Base-by-base conservation (phyloP, 2,888 invertebrate species). In the Epistrophe grossulariae region DNA sequence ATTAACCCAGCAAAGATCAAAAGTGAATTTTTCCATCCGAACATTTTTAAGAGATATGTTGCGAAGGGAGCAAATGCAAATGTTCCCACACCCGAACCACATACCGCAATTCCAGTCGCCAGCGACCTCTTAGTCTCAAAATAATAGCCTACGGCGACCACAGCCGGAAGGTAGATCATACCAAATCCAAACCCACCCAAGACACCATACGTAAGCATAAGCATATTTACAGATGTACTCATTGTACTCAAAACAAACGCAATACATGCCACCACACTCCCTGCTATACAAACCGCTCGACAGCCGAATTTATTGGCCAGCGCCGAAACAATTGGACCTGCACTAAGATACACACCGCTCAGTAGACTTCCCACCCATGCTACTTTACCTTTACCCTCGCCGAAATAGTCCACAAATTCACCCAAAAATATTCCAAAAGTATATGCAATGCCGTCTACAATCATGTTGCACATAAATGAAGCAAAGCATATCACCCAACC, bases 391-490 rank as follows among this genome's bases (percentile, higher is more conserved):
- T 97, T 97, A 74, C 97, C 97, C 91, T 97, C 97, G 31, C 95
- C 95, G 92, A 98, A 99, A 91, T 96, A 96, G 3, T 93, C 94
- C 84, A 97, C 97, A 90, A 98, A 96, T 90, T 97, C 96, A 38
- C 95, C 94, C 62, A 98, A 94, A 94, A 98, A 98, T 91, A 99
- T 97, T 73, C 99, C 99, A 93, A 99, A 99, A 9, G 99, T 98
- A 93, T 99, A 99, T n/a, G 98, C 98, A 88, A 99, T 98, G 90
- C 98, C 99, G 93, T 99, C 99, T 79, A 99, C 98, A 90, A 99
- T 97, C 94, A 99, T 95, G 95, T 99, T 99, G 93, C 98, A 98
- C 95, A 99, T 96, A 93, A 99, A 99, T 59, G 98, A 98, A 73
- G 98, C 98, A 91, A 98, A 96, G 74, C 99, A 99, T 91, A 99